These are phyloP conservation scores for Conger conger DNA, from an alignment of 2,113 vertebrate species.

Conservation along the genomic window DNA sequence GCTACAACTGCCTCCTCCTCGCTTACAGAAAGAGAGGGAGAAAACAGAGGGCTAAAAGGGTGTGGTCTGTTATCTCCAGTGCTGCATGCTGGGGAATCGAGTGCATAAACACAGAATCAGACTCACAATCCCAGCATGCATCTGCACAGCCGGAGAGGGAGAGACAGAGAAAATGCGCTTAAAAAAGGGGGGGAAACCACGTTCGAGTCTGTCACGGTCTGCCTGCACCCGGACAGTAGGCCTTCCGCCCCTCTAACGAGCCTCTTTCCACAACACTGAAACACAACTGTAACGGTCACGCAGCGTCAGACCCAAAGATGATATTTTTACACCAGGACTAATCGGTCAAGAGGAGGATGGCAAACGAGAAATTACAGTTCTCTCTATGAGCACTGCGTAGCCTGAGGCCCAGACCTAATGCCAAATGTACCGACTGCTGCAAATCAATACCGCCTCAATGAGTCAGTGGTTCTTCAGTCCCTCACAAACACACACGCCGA, in stretches of 20 bases:
- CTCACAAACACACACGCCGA: too few relatives aligned
- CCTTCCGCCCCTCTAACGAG: neutral
- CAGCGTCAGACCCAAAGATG: neutral
- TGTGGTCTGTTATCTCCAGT: neutral
- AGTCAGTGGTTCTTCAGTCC: neutral
- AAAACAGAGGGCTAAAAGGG: neutral
- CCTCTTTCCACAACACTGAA: neutral
- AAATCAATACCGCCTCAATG: neutral
- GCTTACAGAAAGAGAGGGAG: neutral
- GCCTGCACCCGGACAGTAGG: neutral
- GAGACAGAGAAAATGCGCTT: neutral
- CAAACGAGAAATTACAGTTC: neutral
- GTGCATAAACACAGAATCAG: neutral
- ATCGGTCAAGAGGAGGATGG: neutral
- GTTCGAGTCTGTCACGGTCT: neutral
- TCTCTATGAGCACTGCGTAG: neutral
- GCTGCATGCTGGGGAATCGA: neutral
- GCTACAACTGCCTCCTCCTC: constrained; percentile 61
- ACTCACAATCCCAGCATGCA: neutral
- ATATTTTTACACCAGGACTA: neutral
- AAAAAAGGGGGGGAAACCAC: neutral
- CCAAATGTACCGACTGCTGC: neutral
- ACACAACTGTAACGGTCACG: neutral
- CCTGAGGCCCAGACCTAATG: neutral
- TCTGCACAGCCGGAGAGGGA: neutral